phyloP scores from a whole-genome alignment of 2,888 invertebrate genomes.

The Caenorhabditis sp. region DNA sequence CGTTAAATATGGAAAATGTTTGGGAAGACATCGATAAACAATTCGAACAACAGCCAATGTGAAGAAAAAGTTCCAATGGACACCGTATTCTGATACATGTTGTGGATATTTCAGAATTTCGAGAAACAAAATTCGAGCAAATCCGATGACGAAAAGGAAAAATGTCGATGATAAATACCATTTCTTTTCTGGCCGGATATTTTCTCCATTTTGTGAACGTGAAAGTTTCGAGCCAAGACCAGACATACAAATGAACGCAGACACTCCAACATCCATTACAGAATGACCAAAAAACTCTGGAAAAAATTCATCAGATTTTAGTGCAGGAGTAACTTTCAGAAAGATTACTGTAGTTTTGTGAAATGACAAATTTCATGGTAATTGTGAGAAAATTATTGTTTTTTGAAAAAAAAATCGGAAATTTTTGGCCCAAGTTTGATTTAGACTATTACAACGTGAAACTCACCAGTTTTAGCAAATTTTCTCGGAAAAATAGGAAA shows the following conservation, averaged over 20 bases:
- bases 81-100: constrained; percentile 90
- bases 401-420: no score
- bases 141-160: constrained; percentile 73
- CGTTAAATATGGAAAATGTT: constrained; percentile 29
- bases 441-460: no score
- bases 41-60: constrained; percentile 81
- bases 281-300: constrained; percentile 68
- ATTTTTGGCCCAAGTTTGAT: no score
- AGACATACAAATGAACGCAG: constrained; percentile 83
- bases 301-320: neutral
- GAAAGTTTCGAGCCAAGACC: constrained; percentile 72
- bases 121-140: constrained; percentile 72
- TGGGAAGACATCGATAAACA: constrained; percentile 34
- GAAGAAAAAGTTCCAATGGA: constrained; percentile 97
- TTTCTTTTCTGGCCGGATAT: constrained; percentile 7
- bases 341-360: constrained; percentile 1
- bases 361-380: no score
- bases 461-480: constrained; percentile 83
- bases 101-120: constrained; percentile 82
- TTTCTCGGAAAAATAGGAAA: constrained; percentile 85
- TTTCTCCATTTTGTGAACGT: neutral
- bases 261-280: constrained; percentile 94
- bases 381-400: no score
- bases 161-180: constrained; percentile 47
- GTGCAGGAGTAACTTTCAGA: no score